Evolutionary conservation across 2,888 invertebrate species (phyloP).

Genomic region (Agriopis marginaria): DNA sequence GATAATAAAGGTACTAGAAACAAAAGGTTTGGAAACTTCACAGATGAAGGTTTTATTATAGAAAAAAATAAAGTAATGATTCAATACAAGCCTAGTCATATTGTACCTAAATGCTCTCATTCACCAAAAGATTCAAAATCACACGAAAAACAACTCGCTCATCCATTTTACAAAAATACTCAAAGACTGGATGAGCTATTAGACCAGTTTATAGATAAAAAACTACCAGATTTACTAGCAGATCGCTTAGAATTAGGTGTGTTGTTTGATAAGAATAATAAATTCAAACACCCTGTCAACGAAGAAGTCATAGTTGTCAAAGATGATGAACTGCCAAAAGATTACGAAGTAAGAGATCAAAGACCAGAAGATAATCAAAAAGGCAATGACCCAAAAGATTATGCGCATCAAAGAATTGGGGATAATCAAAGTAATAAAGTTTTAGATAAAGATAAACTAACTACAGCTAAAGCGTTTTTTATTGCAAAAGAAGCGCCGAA

Average conservation of each 20-base stretch:
- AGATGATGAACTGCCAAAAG: conserved; percentile 11
- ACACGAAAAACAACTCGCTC: conserved; percentile 65
- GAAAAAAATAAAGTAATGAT: conserved; percentile 65
- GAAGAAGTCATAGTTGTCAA: conserved; percentile 12
- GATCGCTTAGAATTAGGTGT: conserved; percentile 53
- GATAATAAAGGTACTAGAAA: conserved; percentile 30
- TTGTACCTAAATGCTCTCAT: conserved; percentile 68
- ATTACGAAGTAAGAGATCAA: conserved; percentile 1
- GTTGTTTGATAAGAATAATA: conserved; percentile 45
- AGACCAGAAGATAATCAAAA: background rate
- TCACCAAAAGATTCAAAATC: conserved; percentile 58
- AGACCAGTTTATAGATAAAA: conserved; percentile 60
- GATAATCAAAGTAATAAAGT: background rate
- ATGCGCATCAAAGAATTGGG: background rate
- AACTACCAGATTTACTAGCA: conserved; percentile 51
- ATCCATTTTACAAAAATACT: conserved; percentile 70
- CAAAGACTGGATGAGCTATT: conserved; percentile 67
- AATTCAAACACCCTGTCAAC: conserved; percentile 46
- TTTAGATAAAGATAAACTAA: background rate
- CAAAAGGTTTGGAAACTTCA: conserved; percentile 45
- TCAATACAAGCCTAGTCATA: conserved; percentile 57
- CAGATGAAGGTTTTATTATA: conserved; percentile 56
- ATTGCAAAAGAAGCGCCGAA: conserved; percentile 1
- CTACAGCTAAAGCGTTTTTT: background rate
- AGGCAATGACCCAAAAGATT: background rate